Conservation (phyloP, 2,797 vertebrate genomes). For the Bovichtus variegatus region DNA sequence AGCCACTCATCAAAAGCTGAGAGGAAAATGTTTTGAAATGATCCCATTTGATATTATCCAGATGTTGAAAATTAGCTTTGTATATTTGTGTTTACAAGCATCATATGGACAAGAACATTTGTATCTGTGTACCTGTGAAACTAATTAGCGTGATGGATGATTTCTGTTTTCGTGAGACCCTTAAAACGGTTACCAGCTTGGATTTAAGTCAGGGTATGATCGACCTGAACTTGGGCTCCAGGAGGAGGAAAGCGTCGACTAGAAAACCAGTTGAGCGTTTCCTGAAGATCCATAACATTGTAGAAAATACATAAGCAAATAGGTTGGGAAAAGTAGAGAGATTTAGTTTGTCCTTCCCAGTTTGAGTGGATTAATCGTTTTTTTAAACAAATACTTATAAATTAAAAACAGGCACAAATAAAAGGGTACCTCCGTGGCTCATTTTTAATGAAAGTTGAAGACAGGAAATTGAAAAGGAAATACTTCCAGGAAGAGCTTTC, state of each 20-base stretch:
- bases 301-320: neutral
- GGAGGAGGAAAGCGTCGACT: neutral
- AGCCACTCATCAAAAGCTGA: slow-evolving; percentile 65
- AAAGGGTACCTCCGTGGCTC: neutral
- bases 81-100: slow-evolving; percentile 48
- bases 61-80: slow-evolving; percentile 58
- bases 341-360: no score
- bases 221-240: neutral
- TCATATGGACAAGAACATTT: slow-evolving; percentile 47
- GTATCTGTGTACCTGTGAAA: slow-evolving; percentile 37
- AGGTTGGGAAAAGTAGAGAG: neutral
- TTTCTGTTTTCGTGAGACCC: slow-evolving; percentile 28
- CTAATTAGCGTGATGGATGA: slow-evolving; percentile 45
- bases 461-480: neutral
- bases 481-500: neutral
- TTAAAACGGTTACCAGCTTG: neutral
- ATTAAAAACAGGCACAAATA: neutral
- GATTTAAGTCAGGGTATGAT: slow-evolving; percentile 12
- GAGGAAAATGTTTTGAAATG: slow-evolving; percentile 48
- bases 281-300: neutral
- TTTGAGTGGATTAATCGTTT: neutral
- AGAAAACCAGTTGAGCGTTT: slow-evolving; percentile 7
- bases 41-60: slow-evolving; percentile 60
- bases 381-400: no score
- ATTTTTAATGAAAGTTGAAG: neutral